A percentile compares a stretch with the other conserved stretches of the same genome.
These are phyloP conservation scores for Anabacerthia variegaticeps DNA, from an alignment of 2,797 vertebrate species.

Conservation along the genomic window DNA sequence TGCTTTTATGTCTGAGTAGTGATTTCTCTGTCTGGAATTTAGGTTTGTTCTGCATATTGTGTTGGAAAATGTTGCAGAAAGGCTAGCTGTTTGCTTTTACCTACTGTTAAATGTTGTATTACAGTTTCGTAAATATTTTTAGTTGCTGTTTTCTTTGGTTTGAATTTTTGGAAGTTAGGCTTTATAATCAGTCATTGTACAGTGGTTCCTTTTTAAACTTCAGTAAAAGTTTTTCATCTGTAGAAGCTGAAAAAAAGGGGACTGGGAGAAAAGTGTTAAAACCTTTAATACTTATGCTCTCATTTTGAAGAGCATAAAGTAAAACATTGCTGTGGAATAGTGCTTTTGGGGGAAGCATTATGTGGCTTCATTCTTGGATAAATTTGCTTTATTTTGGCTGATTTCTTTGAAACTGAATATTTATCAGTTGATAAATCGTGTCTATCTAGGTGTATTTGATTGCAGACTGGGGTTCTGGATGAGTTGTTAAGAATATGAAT, in stretches of 20 bases:
- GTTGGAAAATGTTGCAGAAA: background rate
- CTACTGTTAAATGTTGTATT: background rate
- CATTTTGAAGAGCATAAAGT: background rate
- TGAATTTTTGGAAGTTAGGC: background rate
- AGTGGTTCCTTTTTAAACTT: background rate
- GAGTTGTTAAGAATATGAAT: background rate
- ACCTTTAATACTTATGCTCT: background rate
- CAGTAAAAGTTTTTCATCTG: background rate
- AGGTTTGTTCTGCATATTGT: background rate
- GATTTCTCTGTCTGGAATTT: conserved; percentile 15
- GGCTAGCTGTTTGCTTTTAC: background rate
- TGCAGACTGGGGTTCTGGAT: background rate
- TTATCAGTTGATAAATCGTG: background rate
- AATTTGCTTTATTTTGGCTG: background rate
- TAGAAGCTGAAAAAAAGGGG: background rate
- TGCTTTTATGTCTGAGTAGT: background rate
- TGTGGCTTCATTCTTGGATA: background rate
- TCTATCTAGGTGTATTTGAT: background rate
- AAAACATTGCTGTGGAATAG: background rate
- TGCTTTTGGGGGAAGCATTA: background rate
- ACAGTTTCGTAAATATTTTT: background rate
- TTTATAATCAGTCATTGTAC: background rate
- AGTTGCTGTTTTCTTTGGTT: background rate
- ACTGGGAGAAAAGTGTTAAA: background rate
- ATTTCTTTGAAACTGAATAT: background rate